These are phyloP conservation scores for Tetramorium alpestre DNA, from an alignment of 1,140 invertebrate genomes.

Conservation along the genomic window DNA sequence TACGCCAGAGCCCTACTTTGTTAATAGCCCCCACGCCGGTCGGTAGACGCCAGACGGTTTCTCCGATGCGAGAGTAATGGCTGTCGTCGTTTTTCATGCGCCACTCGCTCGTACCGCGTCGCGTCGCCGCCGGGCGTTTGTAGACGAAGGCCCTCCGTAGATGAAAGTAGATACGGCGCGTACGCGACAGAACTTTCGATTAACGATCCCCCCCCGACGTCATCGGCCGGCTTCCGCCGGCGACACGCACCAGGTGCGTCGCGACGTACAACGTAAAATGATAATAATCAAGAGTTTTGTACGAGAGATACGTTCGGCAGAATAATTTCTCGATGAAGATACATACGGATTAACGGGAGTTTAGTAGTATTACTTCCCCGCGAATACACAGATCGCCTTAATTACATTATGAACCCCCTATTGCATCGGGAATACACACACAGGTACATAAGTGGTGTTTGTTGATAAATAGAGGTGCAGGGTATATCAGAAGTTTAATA, in stretches of 20 bases:
- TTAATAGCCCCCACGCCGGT: constrained; percentile 68
- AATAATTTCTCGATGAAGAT: constrained; percentile 26
- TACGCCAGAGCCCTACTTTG: constrained; percentile 75
- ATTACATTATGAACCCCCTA: constrained; percentile 48
- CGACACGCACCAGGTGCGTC: constrained; percentile 42
- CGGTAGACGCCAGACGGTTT: constrained; percentile 67
- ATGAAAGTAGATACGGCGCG: constrained; percentile 51
- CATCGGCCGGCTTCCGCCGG: constrained; percentile 43
- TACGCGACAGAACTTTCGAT: constrained; percentile 54
- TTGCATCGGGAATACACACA: constrained; percentile 26
- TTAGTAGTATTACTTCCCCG: neutral
- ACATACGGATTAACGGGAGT: neutral
- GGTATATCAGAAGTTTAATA: neutral
- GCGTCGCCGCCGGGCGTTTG: constrained; percentile 24
- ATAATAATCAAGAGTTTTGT: constrained; percentile 30
- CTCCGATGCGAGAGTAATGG: constrained; percentile 72
- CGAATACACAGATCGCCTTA: constrained; percentile 48
- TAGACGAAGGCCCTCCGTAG: constrained; percentile 16
- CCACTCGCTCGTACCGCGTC: neutral
- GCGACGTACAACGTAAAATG: neutral
- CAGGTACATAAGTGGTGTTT: constrained; percentile 48
- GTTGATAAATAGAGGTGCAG: constrained; percentile 58
- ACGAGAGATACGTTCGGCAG: neutral
- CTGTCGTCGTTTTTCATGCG: constrained; percentile 65
- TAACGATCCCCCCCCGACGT: constrained; percentile 30